Conservation (phyloP, 2,797 vertebrate species). For the Bucorvus abyssinicus region DNA sequence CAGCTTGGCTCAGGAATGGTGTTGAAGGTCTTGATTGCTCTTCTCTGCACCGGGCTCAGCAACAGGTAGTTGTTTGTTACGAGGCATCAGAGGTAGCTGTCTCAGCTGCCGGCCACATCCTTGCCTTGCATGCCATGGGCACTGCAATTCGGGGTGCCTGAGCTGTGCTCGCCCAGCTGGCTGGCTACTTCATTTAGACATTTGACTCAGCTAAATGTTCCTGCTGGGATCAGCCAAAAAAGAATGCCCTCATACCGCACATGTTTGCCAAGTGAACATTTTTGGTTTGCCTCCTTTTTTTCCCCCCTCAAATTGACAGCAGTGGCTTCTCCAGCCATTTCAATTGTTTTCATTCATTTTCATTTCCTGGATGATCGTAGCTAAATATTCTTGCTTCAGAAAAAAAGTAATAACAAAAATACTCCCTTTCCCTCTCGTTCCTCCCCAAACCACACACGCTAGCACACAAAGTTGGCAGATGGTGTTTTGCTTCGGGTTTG, state of each 20-base stretch:
- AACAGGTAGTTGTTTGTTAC: neutral
- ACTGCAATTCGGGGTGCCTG: rapidly evolving
- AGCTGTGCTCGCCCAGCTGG: neutral
- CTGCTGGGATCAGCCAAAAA: neutral
- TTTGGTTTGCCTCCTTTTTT: neutral
- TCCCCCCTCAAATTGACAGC: neutral
- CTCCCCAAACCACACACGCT: neutral
- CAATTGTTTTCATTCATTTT: neutral
- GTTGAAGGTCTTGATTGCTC: neutral
- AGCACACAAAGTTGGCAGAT: neutral
- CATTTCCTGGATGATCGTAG: neutral
- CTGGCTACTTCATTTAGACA: neutral
- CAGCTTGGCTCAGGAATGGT: neutral
- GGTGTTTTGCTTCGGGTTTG: neutral
- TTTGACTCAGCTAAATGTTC: neutral
- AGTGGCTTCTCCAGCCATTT: neutral
- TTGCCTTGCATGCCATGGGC: rapidly evolving
- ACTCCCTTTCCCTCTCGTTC: neutral
- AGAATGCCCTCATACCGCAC: neutral
- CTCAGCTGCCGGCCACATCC: neutral
- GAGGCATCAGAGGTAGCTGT: neutral
- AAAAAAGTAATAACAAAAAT: neutral
- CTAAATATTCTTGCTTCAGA: neutral
- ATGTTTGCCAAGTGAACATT: neutral
- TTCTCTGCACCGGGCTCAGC: neutral